Evolutionary conservation across 2,797 vertebrate genomes (phyloP), one percentile per base, ranked within the genome.

Genomic region (Choloepus didactylus): DNA sequence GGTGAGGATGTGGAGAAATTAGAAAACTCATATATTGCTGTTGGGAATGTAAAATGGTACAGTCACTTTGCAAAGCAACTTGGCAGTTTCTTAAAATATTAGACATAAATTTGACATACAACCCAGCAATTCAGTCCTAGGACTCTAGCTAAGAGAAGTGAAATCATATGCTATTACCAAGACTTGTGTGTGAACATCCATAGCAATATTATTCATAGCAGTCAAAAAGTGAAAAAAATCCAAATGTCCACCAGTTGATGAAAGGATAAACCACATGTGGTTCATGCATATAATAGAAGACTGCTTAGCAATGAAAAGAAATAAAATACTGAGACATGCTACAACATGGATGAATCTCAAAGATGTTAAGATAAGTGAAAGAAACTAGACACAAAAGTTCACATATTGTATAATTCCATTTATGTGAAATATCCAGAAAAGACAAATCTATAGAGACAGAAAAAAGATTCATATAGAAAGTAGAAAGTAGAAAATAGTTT

Each of bases 341-440:
- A 70, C 8, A 82, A 59, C 51, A 46, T 49, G 12, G 60, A 60
- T 76, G 11, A 70, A 75, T 92, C 35, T 88, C 49, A 66, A 96
- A 89, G 85, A 84, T 18, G 41, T 38, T 56, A 69, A 19, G 21
- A 56, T 90, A 76, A 86, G 6, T 69, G 23, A 94, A 96, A 94
- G 46, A 86, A 93, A 2, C 31, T n/a, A 75, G 18, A 64, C 41
- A 96, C 5, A 27, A 82, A 62, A 84, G 25, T 80, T 19, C 46
- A 35, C 1, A n/a, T 18, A 49, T 9, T 38, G 3, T 38, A 56
- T 75, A 21, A 79, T 5, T 91, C 12, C 0, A 46, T 91, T 86
- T 87, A 44, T 7, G 46, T 49, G 75, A 95, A 92, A 95, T 60
- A 10, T 72, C 25, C 35, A 87, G 29, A 87, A 89, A 94, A 54